phyloP scores from a whole-genome alignment of 1,140 invertebrate genomes.

The Monomorium pharaonis region DNA sequence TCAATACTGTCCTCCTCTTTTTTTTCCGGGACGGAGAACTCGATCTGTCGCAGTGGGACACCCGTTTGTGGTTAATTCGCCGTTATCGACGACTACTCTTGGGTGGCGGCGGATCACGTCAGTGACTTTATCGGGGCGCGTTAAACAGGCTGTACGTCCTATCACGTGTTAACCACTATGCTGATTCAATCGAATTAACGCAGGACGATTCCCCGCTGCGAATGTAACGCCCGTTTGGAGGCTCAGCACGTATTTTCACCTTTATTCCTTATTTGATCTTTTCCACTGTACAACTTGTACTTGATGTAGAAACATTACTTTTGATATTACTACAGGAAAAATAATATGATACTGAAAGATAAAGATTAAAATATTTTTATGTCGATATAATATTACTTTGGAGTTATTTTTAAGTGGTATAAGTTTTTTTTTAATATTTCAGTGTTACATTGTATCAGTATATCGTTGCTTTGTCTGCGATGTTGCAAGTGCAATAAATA shows the following conservation, averaged over 20 bases:
- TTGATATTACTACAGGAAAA: not conserved
- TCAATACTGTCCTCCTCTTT: not conserved
- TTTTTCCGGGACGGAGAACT: not conserved
- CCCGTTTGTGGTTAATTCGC: constrained; percentile 4
- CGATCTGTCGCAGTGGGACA: constrained; percentile 1
- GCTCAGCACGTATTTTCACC: not conserved
- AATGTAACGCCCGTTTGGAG: not conserved
- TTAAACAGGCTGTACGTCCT: constrained; percentile 33
- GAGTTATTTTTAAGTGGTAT: not conserved
- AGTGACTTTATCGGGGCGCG: constrained; percentile 30
- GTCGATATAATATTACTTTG: not conserved
- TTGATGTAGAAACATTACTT: not conserved
- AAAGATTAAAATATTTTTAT: not conserved
- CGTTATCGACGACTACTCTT: constrained; percentile 20
- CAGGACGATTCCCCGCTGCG: not conserved
- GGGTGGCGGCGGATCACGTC: constrained; percentile 21
- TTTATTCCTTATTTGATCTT: not conserved
- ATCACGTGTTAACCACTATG: constrained; percentile 20
- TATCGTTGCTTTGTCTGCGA: not conserved
- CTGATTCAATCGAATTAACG: constrained; percentile 50
- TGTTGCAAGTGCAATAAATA: not conserved
- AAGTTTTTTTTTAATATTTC: not conserved
- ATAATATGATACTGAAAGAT: no score
- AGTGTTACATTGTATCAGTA: not conserved
- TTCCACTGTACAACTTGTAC: not conserved